Evolutionary conservation across 2,113 vertebrate genomes (phyloP).

Genomic region (Macaca nemestrina): DNA sequence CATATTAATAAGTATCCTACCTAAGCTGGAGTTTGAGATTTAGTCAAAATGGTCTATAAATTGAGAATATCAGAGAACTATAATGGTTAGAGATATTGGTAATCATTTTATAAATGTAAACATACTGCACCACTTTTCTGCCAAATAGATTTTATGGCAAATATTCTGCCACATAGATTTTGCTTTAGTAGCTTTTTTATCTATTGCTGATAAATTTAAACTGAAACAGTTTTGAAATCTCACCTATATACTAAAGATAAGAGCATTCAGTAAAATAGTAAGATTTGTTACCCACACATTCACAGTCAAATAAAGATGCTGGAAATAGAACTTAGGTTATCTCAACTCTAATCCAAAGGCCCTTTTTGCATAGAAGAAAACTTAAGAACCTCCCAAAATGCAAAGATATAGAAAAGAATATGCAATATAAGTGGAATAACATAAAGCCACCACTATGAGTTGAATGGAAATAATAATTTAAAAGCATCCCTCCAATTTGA

Average conservation of each 20-base stretch:
- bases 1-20: neutral
- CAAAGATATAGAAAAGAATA: neutral
- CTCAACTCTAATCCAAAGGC: neutral
- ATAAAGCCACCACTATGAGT: neutral
- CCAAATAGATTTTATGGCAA: neutral
- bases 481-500: neutral
- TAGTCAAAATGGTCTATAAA: neutral
- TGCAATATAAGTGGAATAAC: neutral
- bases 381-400: neutral
- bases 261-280: neutral
- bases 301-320: neutral
- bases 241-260: neutral
- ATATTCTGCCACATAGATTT: neutral
- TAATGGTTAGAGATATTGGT: neutral
- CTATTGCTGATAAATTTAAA: neutral
- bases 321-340: neutral
- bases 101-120: neutral
- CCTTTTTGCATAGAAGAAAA: neutral
- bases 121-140: neutral
- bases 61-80: conserved; percentile 11
- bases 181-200: conserved; percentile 8
- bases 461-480: neutral
- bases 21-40: neutral
- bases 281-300: neutral
- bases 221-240: neutral